phyloP scores from a whole-genome alignment of 2,113 vertebrate genomes.

The Euleptes europaea region DNA sequence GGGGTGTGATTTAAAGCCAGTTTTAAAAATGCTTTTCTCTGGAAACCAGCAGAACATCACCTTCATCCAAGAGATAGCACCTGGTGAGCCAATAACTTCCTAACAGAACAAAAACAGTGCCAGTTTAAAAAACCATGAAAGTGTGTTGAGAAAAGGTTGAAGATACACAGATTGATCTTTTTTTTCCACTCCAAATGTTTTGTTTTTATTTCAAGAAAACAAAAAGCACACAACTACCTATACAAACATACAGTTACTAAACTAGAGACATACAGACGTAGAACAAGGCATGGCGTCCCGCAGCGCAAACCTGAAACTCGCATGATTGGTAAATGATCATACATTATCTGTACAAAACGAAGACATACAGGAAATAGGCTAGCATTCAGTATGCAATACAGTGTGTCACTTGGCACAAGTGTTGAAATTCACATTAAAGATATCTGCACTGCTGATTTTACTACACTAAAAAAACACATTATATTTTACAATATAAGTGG shows the following conservation, averaged over 20 bases:
- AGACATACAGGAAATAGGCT: constrained; percentile 76
- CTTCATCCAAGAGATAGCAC: no score
- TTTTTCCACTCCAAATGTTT: constrained; percentile 80
- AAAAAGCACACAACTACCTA: constrained; percentile 87
- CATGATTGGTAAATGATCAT: constrained; percentile 76
- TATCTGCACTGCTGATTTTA: constrained; percentile 73
- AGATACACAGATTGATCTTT: no score
- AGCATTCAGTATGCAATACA: constrained; percentile 82
- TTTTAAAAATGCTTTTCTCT: no score
- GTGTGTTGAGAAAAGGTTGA: no score
- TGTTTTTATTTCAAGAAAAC: constrained; percentile 83
- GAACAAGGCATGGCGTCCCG: constrained; percentile 86
- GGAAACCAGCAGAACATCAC: no score
- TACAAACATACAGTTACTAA: constrained; percentile 87
- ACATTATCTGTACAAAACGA: constrained; percentile 85
- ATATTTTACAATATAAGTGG: constrained; percentile 76
- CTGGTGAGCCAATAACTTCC: no score
- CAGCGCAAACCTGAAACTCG: constrained; percentile 71
- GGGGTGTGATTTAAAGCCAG: not conserved
- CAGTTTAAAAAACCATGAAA: no score
- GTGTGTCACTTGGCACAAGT: constrained; percentile 70
- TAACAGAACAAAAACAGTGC: no score
- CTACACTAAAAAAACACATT: constrained; percentile 77
- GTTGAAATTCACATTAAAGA: constrained; percentile 76
- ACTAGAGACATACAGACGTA: constrained; percentile 87